Conservation (phyloP, 2,113 vertebrate species). For the Trematomus loennbergii region DNA sequence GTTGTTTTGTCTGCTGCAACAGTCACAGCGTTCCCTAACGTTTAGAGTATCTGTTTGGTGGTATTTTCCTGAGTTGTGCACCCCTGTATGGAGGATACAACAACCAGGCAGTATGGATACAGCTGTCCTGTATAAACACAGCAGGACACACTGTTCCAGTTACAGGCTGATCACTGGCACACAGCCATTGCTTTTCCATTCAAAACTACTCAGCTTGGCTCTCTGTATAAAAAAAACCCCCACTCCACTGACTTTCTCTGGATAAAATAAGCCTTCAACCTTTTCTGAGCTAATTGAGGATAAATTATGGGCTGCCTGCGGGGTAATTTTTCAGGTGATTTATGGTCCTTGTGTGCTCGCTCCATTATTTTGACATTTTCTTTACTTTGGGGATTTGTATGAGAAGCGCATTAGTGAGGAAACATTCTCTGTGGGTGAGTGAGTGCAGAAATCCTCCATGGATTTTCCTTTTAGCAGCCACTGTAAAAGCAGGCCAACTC, state of each 20-base stretch:
- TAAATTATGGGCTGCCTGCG: conserved; percentile 8
- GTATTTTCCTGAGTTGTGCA: neutral
- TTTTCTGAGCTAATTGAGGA: neutral
- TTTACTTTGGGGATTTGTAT: conserved; percentile 1
- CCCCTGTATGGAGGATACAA: neutral
- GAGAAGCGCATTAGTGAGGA: neutral
- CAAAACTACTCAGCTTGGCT: conserved; percentile 18
- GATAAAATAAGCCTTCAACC: conserved; percentile 10
- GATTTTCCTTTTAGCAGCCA: conserved; percentile 5
- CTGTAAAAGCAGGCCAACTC: neutral
- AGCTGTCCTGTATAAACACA: conserved; percentile 39
- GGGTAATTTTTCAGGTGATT: conserved; percentile 21
- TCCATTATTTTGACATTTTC: neutral
- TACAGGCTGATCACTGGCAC: conserved; percentile 27
- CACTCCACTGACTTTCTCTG: neutral
- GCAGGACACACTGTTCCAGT: conserved; percentile 38
- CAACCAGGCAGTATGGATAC: conserved; percentile 8
- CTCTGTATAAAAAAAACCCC: neutral
- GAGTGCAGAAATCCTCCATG: neutral
- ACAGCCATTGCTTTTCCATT: conserved; percentile 14
- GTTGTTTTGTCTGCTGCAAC: neutral
- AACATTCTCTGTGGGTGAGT: neutral
- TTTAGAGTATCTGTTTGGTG: neutral
- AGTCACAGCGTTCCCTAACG: neutral
- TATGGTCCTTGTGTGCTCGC: neutral